phyloP scores from a whole-genome alignment of 2,888 invertebrate species.

The Agrotis segetum region DNA sequence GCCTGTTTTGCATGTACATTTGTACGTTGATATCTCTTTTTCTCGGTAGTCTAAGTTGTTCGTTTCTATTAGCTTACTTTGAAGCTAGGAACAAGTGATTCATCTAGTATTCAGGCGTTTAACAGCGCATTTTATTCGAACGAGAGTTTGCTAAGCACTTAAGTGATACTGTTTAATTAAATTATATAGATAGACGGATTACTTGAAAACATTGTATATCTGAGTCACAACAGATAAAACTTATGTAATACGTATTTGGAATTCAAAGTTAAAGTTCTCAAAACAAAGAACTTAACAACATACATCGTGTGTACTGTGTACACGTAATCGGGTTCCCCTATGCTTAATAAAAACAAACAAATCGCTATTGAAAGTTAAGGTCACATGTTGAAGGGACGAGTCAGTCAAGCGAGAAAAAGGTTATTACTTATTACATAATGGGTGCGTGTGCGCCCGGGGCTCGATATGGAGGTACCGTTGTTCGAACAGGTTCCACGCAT shows the following conservation, averaged over 20 bases:
- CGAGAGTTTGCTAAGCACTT: conserved; percentile 8
- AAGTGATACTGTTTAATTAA: conserved; percentile 1
- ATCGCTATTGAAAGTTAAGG: conserved; percentile 61
- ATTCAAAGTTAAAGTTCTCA: not conserved
- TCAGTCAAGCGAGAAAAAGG: conserved; percentile 85
- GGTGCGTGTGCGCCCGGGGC: conserved; percentile 85
- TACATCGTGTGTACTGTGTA: not conserved
- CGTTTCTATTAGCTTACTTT: conserved; percentile 59
- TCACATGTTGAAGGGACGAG: conserved; percentile 67
- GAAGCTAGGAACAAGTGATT: conserved; percentile 44
- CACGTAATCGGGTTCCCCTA: conserved; percentile 20
- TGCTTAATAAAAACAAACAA: conserved; percentile 59
- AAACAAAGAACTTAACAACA: not conserved
- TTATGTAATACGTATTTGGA: not conserved
- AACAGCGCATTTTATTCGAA: conserved; percentile 22
- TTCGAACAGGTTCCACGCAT: conserved; percentile 86
- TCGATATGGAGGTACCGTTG: conserved; percentile 86
- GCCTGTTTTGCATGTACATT: conserved; percentile 43
- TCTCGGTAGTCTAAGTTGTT: conserved; percentile 43
- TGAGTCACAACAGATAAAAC: not conserved
- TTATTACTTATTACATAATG: conserved; percentile 90
- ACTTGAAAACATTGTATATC: conserved; percentile 7
- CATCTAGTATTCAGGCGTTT: conserved; percentile 29
- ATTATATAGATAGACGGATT: not conserved
- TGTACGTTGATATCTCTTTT: conserved; percentile 53